phyloP scores from a whole-genome alignment of 2,113 vertebrate species.

The Stegostoma tigrinum region DNA sequence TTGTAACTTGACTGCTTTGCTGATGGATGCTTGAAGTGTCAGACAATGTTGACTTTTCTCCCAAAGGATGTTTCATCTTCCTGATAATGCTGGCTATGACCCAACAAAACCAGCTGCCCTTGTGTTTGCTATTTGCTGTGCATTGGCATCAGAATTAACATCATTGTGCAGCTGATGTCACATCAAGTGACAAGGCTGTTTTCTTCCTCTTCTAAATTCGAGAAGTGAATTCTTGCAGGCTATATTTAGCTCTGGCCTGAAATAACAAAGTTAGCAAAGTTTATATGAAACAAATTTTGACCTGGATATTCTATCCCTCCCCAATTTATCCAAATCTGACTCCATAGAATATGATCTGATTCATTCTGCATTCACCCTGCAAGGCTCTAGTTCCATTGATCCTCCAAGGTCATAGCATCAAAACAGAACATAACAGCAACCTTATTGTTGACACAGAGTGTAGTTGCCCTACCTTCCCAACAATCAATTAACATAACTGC shows the following conservation, averaged over 20 bases:
- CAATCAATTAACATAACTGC: background rate
- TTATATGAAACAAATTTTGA: background rate
- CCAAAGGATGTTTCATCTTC: conserved; percentile 31
- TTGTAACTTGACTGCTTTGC: background rate
- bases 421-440: background rate
- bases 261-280: conserved; percentile 3
- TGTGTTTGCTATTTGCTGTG: background rate
- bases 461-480: background rate
- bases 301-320: background rate
- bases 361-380: too few species aligned
- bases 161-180: background rate
- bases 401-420: background rate
- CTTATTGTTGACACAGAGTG: background rate
- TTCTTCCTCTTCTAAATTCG: background rate
- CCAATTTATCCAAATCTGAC: background rate
- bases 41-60: background rate
- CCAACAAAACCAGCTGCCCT: conserved; percentile 3
- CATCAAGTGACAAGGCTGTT: conserved; percentile 7
- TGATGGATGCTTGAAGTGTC: conserved; percentile 8
- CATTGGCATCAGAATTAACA: background rate
- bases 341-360: background rate
- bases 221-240: background rate
- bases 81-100: conserved; percentile 9
- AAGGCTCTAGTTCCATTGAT: background rate
- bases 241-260: background rate